Conservation (phyloP, 1,140 invertebrate species). For the Bombus superbus region DNA sequence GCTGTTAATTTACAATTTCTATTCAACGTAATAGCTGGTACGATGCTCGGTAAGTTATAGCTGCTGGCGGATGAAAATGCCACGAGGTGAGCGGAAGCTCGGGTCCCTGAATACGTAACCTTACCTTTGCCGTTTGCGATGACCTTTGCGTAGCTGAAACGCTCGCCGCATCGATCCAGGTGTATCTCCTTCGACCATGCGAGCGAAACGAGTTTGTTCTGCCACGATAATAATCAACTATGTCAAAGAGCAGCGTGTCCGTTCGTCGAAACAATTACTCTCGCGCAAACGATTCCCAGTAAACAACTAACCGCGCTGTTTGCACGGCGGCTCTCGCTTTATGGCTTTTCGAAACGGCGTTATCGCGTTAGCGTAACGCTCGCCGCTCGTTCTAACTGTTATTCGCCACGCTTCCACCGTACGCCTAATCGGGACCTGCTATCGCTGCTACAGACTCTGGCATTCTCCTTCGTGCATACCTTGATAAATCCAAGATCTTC, state of each 20-base stretch:
- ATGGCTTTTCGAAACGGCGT: background rate
- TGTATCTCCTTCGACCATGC: conserved; percentile 32
- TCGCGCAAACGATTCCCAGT: conserved; percentile 7
- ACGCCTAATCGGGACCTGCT: background rate
- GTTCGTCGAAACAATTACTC: conserved; percentile 48
- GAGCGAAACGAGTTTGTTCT: conserved; percentile 55
- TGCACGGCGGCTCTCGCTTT: background rate
- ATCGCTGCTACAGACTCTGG: background rate
- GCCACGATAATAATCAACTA: conserved; percentile 54
- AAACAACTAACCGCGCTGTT: conserved; percentile 24
- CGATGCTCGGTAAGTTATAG: conserved; percentile 34
- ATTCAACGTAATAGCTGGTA: background rate
- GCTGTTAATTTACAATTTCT: conserved; percentile 42
- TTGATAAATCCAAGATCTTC: no score
- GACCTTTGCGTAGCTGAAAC: conserved; percentile 59
- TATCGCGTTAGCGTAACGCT: background rate
- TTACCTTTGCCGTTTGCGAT: conserved; percentile 42
- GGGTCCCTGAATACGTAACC: background rate
- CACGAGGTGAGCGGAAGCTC: conserved; percentile 33
- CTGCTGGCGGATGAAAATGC: conserved; percentile 51
- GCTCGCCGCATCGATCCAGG: conserved; percentile 50
- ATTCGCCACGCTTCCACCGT: background rate
- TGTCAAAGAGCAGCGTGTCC: conserved; percentile 1
- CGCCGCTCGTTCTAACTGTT: background rate
- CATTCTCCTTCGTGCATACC: no score